Percentiles rank a stretch among this genome's conserved stretches.
These are phyloP conservation scores for Cavia aperea DNA, from an alignment of 2,113 vertebrate species.

Conservation along the genomic window DNA sequence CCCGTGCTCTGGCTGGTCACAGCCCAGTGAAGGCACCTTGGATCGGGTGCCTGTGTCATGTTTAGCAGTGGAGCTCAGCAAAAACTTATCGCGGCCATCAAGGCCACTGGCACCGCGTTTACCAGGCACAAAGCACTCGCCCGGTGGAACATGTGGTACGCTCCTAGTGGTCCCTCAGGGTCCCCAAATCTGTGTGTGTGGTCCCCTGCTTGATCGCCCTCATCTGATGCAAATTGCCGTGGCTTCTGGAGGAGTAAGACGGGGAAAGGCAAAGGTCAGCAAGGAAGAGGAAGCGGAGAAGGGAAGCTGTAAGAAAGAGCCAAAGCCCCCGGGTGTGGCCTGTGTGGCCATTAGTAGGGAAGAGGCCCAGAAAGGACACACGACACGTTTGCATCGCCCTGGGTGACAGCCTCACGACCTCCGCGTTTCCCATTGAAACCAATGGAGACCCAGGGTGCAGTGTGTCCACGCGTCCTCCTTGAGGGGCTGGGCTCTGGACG, in stretches of 20 bases:
- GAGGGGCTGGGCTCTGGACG: accelerated
- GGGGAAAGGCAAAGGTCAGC: neutral
- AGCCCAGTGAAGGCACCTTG: too few species aligned
- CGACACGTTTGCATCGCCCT: accelerated
- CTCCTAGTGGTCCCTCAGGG: accelerated
- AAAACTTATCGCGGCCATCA: accelerated
- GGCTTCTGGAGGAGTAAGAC: neutral
- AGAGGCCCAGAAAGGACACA: neutral
- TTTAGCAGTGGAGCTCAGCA: neutral
- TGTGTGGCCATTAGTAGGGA: neutral
- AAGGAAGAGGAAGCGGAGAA: neutral
- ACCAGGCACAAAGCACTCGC: accelerated
- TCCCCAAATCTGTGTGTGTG: neutral
- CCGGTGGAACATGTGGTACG: accelerated
- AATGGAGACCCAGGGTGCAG: accelerated
- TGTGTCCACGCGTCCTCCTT: accelerated
- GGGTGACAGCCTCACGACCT: neutral
- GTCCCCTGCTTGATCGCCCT: accelerated
- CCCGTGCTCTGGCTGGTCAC: too few species aligned
- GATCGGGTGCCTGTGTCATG: accelerated
- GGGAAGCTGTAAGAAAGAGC: accelerated
- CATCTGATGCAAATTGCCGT: accelerated
- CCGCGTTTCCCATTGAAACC: neutral
- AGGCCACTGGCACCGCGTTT: accelerated
- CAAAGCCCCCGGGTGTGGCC: neutral